Evolutionary conservation across 1,140 invertebrate species (phyloP).

Genomic region (Galleria mellonella): DNA sequence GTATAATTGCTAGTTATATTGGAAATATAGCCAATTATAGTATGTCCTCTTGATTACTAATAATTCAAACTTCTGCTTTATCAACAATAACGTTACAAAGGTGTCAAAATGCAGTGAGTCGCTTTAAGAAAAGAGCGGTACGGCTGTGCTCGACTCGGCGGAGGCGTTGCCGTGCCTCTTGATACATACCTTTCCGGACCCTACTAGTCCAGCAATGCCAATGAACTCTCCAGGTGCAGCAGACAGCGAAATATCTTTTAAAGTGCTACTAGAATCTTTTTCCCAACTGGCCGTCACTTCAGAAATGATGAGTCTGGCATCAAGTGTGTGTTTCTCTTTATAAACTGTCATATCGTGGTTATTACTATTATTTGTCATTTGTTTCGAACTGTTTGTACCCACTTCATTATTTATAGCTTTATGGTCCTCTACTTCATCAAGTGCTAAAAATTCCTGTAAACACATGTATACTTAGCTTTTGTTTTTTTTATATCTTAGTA

Average conservation of each 20-base stretch:
- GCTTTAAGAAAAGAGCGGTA: too few relatives aligned
- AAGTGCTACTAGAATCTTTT: conserved; percentile 74
- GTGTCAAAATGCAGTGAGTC: too few relatives aligned
- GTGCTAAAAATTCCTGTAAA: conserved; percentile 68
- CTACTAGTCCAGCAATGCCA: conserved; percentile 85
- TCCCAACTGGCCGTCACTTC: conserved; percentile 77
- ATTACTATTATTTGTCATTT: too few relatives aligned
- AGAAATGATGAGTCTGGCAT: conserved; percentile 63
- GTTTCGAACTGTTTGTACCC: conserved; percentile 20
- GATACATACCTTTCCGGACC: conserved; percentile 81
- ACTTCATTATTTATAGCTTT: conserved; percentile 33
- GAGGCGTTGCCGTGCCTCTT: too few relatives aligned
- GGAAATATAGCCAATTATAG: too few relatives aligned
- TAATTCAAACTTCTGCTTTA: too few relatives aligned
- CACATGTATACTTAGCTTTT: neutral
- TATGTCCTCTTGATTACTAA: too few relatives aligned
- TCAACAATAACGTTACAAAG: too few relatives aligned
- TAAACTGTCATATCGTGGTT: conserved; percentile 4
- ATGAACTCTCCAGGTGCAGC: conserved; percentile 79
- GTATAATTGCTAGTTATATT: too few relatives aligned
- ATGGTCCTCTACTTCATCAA: conserved; percentile 67
- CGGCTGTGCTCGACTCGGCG: too few relatives aligned
- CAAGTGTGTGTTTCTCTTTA: conserved; percentile 38
- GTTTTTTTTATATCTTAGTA: too few relatives aligned
- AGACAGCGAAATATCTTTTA: conserved; percentile 77